Percentiles rank a stretch among this genome's conserved stretches.
Conservation (phyloP, 37 sponge, comb jelly and placozoan genomes). For the Diacarnus erythraeanus region DNA sequence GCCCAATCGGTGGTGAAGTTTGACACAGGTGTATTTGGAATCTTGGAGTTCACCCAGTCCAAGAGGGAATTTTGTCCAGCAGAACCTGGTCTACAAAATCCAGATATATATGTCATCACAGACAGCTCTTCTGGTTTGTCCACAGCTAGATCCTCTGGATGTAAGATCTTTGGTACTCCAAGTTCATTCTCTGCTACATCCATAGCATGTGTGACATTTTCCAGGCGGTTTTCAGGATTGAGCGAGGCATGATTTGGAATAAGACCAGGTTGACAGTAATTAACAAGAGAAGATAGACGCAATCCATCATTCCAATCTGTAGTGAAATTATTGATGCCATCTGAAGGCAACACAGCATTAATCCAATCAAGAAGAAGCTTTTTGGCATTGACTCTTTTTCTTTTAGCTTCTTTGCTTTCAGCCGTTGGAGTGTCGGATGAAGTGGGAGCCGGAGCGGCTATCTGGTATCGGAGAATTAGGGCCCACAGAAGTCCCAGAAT, state of each 20-base stretch:
- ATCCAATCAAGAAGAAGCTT: slow-evolving; percentile 75
- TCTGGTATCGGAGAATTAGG: slow-evolving; percentile 74
- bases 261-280: slow-evolving; percentile 78
- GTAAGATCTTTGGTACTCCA: slow-evolving; percentile 66
- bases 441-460: slow-evolving; percentile 7
- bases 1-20: slow-evolving; percentile 85
- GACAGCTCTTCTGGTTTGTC: slow-evolving; percentile 83
- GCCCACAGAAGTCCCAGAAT: slow-evolving; percentile 78
- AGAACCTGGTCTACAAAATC: slow-evolving; percentile 76
- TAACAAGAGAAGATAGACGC: slow-evolving; percentile 65
- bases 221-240: slow-evolving; percentile 43
- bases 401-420: slow-evolving; percentile 14
- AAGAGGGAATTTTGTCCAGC: slow-evolving; percentile 64
- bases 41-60: slow-evolving; percentile 71
- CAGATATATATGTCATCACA: slow-evolving; percentile 85
- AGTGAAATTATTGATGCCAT: slow-evolving; percentile 53
- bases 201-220: slow-evolving; percentile 71
- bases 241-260: slow-evolving; percentile 70
- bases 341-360: slow-evolving; percentile 48
- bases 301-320: slow-evolving; percentile 82
- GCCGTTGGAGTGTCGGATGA: neutral
- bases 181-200: slow-evolving; percentile 72
- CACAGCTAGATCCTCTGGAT: slow-evolving; percentile 62
- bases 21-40: slow-evolving; percentile 64
- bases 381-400: slow-evolving; percentile 62